Evolutionary conservation across 2,113 vertebrate species (phyloP).

Genomic region (Halichoerus grypus): DNA sequence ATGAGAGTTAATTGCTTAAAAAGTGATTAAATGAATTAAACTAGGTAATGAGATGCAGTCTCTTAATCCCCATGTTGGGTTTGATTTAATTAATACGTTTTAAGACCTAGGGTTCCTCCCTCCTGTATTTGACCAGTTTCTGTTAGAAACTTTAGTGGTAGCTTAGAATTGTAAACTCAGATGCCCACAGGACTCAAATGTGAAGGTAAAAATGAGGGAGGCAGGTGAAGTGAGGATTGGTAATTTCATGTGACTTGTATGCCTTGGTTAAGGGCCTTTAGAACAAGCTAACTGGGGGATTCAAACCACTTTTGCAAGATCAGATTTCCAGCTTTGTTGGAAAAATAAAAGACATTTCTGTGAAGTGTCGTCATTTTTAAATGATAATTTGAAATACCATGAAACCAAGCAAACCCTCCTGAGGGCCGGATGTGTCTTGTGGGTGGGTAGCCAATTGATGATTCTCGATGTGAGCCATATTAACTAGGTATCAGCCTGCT

Average conservation of each 20-base stretch:
- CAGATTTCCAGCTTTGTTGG: slow-evolving; percentile 34
- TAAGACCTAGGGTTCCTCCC: background rate
- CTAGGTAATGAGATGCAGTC: background rate
- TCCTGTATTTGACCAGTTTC: background rate
- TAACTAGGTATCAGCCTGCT: background rate
- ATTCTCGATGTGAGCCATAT: background rate
- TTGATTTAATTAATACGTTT: slow-evolving; percentile 63
- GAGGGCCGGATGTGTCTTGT: background rate
- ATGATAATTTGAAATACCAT: background rate
- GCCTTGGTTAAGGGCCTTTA: background rate
- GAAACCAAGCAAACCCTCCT: background rate
- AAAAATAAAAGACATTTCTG: slow-evolving; percentile 47
- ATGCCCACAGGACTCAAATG: background rate
- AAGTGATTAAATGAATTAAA: slow-evolving; percentile 58
- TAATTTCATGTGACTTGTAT: background rate
- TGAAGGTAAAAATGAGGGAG: slow-evolving; percentile 16
- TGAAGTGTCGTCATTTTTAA: slow-evolving; percentile 15
- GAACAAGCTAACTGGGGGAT: background rate
- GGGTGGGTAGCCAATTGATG: background rate
- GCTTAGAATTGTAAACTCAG: slow-evolving; percentile 15
- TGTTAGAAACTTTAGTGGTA: background rate
- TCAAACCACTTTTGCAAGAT: background rate
- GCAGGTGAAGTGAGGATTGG: background rate
- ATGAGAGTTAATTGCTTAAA: slow-evolving; percentile 46
- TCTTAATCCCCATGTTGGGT: slow-evolving; percentile 6